A percentile compares a stretch with the other conserved stretches of the same genome.
These are phyloP conservation scores for Zosterops hypoxanthus DNA, from an alignment of 2,113 vertebrate genomes.

Conservation along the genomic window DNA sequence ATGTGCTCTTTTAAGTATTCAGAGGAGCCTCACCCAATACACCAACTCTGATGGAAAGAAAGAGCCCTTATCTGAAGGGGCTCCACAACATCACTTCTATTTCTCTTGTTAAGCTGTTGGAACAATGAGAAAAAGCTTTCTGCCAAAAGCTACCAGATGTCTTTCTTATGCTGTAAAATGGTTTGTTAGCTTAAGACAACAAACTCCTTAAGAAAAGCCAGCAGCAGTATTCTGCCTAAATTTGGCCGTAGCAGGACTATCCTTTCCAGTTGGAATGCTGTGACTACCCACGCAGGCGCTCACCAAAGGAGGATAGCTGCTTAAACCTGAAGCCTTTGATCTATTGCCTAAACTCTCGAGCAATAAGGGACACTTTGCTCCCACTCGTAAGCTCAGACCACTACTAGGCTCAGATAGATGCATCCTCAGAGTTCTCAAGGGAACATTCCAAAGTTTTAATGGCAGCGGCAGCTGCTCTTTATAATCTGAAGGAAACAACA, in stretches of 20 bases:
- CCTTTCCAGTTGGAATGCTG: not conserved
- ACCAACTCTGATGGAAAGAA: not conserved
- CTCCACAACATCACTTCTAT: not conserved
- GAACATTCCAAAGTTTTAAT: conserved; percentile 59
- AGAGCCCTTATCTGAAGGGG: not conserved
- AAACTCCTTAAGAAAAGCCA: not conserved
- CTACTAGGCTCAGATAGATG: conserved; percentile 21
- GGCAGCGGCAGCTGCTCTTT: conserved; percentile 46
- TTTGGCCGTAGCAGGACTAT: not conserved
- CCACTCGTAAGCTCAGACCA: conserved; percentile 45
- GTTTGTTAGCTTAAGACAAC: not conserved
- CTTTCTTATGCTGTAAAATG: not conserved
- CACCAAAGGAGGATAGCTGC: not conserved
- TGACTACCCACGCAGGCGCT: not conserved
- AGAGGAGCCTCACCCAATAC: not conserved
- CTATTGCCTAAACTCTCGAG: not conserved
- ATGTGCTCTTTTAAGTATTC: not conserved
- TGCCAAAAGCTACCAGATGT: not conserved
- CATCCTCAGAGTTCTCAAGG: conserved; percentile 32
- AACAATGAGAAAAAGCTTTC: not conserved
- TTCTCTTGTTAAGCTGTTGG: not conserved
- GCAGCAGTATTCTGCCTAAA: not conserved
- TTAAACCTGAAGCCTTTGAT: conserved; percentile 15
- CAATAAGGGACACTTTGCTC: conserved; percentile 34
- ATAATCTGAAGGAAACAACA: conserved; percentile 25